Evolutionary conservation across 2,888 invertebrate genomes (phyloP).

Genomic region (Ormia ochracea): DNA sequence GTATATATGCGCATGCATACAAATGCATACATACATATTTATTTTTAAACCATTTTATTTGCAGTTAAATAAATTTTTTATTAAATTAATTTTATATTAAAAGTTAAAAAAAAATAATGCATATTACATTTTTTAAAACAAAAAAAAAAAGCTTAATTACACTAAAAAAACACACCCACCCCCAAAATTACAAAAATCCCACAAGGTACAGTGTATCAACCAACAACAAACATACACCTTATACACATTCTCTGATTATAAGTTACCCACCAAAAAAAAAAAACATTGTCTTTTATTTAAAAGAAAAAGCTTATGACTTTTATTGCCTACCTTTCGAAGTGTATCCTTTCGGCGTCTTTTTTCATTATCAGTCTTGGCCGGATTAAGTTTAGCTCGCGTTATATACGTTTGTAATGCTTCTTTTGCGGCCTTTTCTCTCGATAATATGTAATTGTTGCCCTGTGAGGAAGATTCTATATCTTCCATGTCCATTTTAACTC

Average conservation of each 20-base stretch:
- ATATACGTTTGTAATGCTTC: constrained; percentile 71
- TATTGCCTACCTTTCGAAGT: constrained; percentile 72
- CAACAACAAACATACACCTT: constrained; percentile 33
- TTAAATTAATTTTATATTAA: not conserved
- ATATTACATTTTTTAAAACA: not conserved
- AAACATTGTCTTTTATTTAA: not conserved
- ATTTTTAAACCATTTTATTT: not conserved
- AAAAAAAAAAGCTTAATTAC: not conserved
- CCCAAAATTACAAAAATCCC: constrained; percentile 40
- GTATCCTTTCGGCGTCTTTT: constrained; percentile 75
- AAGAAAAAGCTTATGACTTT: not conserved
- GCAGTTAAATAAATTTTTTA: not conserved
- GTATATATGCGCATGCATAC: no score
- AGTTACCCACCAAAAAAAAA: constrained; percentile 42
- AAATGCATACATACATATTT: not conserved
- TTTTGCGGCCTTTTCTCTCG: constrained; percentile 52
- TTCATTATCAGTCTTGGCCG: constrained; percentile 74
- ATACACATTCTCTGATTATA: constrained; percentile 42
- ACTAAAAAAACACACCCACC: constrained; percentile 49
- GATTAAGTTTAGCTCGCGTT: constrained; percentile 74
- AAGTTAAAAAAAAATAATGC: not conserved
- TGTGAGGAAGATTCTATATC: constrained; percentile 57
- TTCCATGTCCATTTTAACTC: constrained; percentile 55
- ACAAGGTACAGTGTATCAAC: constrained; percentile 55
- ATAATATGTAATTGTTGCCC: constrained; percentile 47